These are phyloP conservation scores for Brachionus manjavacas DNA, from an alignment of 1,140 invertebrate genomes.

Conservation along the genomic window DNA sequence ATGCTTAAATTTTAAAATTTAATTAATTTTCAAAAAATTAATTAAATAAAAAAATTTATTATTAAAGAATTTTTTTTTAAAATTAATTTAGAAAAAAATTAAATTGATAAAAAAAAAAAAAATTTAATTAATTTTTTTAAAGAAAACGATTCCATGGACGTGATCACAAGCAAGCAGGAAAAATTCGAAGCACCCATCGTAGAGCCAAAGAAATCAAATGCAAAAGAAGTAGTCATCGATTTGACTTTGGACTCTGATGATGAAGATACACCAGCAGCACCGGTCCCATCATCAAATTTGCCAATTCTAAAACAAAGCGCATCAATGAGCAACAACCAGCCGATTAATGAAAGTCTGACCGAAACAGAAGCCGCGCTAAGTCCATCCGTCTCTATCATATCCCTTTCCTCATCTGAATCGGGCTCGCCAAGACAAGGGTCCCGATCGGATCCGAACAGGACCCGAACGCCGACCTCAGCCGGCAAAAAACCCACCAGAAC, in stretches of 20 bases:
- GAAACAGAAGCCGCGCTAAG: neutral
- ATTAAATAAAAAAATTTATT: too few species aligned
- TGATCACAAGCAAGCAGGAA: neutral
- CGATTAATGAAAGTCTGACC: neutral
- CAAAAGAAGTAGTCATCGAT: constrained; percentile 16
- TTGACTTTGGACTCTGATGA: constrained; percentile 23
- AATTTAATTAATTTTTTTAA: too few species aligned
- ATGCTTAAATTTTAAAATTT: too few species aligned
- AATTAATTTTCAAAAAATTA: too few species aligned
- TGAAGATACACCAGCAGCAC: neutral
- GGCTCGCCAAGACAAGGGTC: neutral
- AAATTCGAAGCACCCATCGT: neutral
- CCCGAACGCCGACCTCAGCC: neutral
- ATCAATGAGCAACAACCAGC: neutral
- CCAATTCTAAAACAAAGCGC: neutral
- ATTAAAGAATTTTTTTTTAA: too few species aligned
- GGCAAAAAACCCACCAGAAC: neutral
- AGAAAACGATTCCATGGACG: constrained; percentile 12
- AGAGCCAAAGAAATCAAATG: neutral
- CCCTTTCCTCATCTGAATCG: neutral
- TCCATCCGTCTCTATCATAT: constrained; percentile 2
- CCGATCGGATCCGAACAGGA: neutral
- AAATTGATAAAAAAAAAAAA: too few species aligned
- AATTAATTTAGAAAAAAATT: too few species aligned
- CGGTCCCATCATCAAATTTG: neutral